Evolutionary conservation across 2,797 vertebrate species (phyloP).

Genomic region (Squalus acanthias): DNA sequence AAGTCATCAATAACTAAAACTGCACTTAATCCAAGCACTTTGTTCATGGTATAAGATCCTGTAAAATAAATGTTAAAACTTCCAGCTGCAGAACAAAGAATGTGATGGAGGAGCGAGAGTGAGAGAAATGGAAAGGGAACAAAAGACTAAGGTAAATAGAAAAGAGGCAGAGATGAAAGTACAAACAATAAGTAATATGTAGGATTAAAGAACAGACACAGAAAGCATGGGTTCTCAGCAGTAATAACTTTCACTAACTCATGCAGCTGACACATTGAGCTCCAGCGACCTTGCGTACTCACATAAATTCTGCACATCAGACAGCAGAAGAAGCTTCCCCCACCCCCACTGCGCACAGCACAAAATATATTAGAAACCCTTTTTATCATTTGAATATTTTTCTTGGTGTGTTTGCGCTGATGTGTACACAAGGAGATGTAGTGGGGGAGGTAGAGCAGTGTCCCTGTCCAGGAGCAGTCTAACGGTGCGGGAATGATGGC

Average conservation of each 20-base stretch:
- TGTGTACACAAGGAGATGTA: too few species aligned
- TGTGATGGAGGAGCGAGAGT: not conserved
- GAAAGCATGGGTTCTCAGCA: not conserved
- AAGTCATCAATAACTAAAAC: not conserved
- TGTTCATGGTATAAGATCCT: not conserved
- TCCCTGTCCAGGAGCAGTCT: not conserved
- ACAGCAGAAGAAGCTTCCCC: too few species aligned
- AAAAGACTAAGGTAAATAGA: not conserved
- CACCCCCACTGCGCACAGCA: not conserved
- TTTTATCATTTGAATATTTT: not conserved
- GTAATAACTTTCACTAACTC: not conserved
- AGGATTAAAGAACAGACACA: not conserved
- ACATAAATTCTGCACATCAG: not conserved
- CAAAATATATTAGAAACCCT: not conserved
- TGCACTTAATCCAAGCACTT: not conserved
- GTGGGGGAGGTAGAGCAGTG: not conserved
- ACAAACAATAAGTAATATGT: not conserved
- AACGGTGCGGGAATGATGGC: not conserved
- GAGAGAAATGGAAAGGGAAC: not conserved
- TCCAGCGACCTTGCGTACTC: not conserved
- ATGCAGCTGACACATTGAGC: not conserved
- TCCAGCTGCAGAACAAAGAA: not conserved
- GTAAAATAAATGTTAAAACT: not conserved
- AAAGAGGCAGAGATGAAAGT: not conserved
- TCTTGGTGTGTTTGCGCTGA: not conserved